Evolutionary conservation across 2,888 invertebrate species (phyloP), one percentile per base, ranked within the genome.

Genomic region (Dendrolimus pini): DNA sequence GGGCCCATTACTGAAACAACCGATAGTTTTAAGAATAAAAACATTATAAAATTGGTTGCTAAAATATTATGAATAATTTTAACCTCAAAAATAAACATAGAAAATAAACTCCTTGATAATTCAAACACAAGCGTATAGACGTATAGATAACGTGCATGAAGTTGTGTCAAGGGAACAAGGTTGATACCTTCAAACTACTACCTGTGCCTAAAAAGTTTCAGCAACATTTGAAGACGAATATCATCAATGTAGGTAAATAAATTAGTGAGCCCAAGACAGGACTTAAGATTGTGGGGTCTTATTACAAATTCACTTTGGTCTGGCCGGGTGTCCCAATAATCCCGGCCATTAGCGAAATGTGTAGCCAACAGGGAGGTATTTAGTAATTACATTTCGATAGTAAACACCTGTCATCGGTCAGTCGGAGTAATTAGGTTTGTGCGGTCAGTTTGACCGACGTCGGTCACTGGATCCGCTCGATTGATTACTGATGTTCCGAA

Each of bases 241-340:
- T 76, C 73, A 68, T 72, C 72, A 75, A 76, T 73, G 75, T 72
- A 75, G 78, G 74, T 73, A 76, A 81, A 83, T 83, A 81, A 83
- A 81, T 84, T 80, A 82, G 79, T 72, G 73, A 77, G 64, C 71
- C 74, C 74, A 69, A 77, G 74, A 72, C 77, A 74, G 73, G 74
- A 69, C 77, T 77, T 75, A 78, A 80, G 78, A 77, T 74, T 74
- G 68, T 66, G 65, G 70, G 68, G 65, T 75, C 80, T 74, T 74
- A 82, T 86, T 85, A 83, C 78, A 81, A 85, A 86, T 85, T 85
- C 85, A 82, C 82, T 85, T 85, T 82, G 76, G 78, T 65, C 69
- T 47, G 47, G 67, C 67, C 65, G 66, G 61, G 71, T 71, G 70
- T 65, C 67, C 72, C 70, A 79, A 77, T 80, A 81, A 84, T 77